Evolutionary conservation across 2,113 vertebrate genomes (phyloP).

Genomic region (Microtus montanus): DNA sequence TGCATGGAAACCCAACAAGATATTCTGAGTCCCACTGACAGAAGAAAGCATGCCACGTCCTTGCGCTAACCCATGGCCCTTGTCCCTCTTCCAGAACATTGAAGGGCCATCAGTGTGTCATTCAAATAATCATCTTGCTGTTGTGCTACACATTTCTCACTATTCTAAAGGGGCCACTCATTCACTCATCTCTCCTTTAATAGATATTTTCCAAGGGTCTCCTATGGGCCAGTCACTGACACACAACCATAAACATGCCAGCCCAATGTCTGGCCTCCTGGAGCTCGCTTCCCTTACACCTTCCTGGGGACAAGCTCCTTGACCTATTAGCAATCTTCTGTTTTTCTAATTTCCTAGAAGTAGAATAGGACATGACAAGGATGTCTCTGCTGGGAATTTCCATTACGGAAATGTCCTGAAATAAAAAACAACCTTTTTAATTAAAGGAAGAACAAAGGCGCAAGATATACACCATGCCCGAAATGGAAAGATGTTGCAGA

Average conservation of each 20-base stretch:
- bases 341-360: slow-evolving; percentile 36
- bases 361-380: neutral
- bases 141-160: neutral
- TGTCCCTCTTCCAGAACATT: neutral
- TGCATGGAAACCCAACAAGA: slow-evolving; percentile 19
- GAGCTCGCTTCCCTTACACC: neutral
- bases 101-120: neutral
- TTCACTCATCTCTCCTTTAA: neutral
- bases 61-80: neutral
- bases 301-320: neutral
- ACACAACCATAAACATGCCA: neutral
- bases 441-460: neutral
- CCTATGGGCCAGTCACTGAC: neutral
- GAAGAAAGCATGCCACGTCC: neutral
- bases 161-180: neutral
- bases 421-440: neutral
- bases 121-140: neutral
- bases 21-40: neutral
- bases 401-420: neutral
- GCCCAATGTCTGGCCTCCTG: neutral
- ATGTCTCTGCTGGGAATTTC: neutral
- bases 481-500: neutral
- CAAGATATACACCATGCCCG: too few species aligned
- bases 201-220: neutral
- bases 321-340: slow-evolving; percentile 8